A percentile compares a stretch with the other conserved stretches of the same genome.
These are phyloP conservation scores for Aplocera efformata DNA, from an alignment of 2,888 invertebrate genomes.

Conservation along the genomic window DNA sequence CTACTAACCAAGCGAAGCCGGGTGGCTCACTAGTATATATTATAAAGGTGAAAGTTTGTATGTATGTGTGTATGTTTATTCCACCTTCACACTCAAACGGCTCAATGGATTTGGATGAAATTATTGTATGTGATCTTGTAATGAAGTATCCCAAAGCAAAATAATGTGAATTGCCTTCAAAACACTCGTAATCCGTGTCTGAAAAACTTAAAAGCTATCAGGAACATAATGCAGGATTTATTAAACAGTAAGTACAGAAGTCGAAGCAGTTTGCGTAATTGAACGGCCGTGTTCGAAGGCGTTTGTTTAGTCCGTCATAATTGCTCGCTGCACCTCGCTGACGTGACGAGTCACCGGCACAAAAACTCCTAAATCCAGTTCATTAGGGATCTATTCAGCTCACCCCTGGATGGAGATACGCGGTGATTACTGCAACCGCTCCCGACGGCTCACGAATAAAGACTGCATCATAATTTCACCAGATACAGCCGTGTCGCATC, in stretches of 20 bases:
- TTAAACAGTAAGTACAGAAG: constrained; percentile 43
- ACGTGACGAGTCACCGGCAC: constrained; percentile 76
- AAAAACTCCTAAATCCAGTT: constrained; percentile 81
- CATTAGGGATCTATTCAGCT: constrained; percentile 79
- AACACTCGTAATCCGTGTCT: no score
- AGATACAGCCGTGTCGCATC: constrained; percentile 63
- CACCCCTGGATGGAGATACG: constrained; percentile 80
- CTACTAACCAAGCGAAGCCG: no score
- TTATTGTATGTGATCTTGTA: no score
- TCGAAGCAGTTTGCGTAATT: constrained; percentile 50
- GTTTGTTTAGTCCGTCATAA: constrained; percentile 77
- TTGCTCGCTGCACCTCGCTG: constrained; percentile 77
- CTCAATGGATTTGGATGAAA: no score
- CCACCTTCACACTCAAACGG: no score
- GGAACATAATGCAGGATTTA: constrained; percentile 2
- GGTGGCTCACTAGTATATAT: no score
- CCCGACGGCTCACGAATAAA: constrained; percentile 80
- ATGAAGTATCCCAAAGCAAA: no score
- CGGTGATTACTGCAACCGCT: constrained; percentile 81
- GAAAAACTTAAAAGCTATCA: no score
- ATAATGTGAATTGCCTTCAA: no score
- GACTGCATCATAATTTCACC: constrained; percentile 81
- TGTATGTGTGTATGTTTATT: no score
- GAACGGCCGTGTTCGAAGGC: constrained; percentile 54
- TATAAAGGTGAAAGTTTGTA: no score